Conservation (phyloP, 2,113 vertebrate species). For the Cromileptes altivelis region DNA sequence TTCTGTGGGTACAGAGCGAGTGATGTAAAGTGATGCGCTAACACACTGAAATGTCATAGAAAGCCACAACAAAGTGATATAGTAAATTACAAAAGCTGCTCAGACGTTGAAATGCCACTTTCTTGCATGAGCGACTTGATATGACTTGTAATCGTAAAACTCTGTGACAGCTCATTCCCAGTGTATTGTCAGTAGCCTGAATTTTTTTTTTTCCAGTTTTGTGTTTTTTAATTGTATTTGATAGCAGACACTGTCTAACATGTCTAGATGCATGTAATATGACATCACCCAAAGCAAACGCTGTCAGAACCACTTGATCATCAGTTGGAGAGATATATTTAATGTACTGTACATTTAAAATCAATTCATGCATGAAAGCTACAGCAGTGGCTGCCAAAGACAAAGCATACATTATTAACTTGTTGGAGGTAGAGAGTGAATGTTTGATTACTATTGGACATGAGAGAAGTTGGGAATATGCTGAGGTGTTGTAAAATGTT, state of each 20-base stretch:
- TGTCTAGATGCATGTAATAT: constrained; percentile 2
- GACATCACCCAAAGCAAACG: constrained; percentile 5
- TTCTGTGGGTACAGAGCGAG: constrained; percentile 36
- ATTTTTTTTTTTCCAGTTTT: not conserved
- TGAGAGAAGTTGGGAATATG: constrained; percentile 50
- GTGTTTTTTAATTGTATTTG: constrained; percentile 1
- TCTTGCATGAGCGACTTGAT: not conserved
- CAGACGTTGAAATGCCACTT: not conserved
- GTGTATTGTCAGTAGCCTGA: not conserved
- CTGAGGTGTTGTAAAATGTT: constrained; percentile 47
- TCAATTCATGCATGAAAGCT: constrained; percentile 56
- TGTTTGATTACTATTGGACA: constrained; percentile 60
- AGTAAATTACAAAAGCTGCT: constrained; percentile 29
- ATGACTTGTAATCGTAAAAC: not conserved
- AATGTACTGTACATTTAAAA: constrained; percentile 65
- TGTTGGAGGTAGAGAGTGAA: constrained; percentile 42
- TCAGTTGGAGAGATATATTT: constrained; percentile 11
- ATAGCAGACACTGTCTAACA: constrained; percentile 13
- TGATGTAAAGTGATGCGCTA: constrained; percentile 43
- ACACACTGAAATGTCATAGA: constrained; percentile 27
- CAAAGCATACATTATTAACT: constrained; percentile 68
- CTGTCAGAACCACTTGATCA: constrained; percentile 19
- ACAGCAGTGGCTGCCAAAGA: constrained; percentile 54
- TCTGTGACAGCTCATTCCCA: constrained; percentile 15
- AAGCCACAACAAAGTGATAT: constrained; percentile 28